phyloP scores from a whole-genome alignment of 2,113 vertebrate species.

The Alligator sinensis region DNA sequence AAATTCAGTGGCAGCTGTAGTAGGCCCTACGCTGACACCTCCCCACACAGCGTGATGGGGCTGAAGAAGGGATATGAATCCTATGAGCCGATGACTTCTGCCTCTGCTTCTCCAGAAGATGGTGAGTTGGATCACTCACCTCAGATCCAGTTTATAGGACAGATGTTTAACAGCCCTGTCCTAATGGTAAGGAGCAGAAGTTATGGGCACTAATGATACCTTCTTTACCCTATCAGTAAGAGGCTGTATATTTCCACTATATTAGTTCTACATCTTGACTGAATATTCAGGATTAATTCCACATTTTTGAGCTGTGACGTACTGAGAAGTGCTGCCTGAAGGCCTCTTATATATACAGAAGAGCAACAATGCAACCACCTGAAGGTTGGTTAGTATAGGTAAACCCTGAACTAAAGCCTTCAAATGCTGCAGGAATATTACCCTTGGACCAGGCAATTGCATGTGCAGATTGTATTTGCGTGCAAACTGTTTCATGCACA shows the following conservation, averaged over 20 bases:
- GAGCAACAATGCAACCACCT: neutral
- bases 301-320: neutral
- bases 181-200: neutral
- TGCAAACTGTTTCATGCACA: conserved; percentile 33
- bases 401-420: neutral
- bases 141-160: no score
- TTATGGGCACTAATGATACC: neutral
- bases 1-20: no score
- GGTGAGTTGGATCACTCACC: no score
- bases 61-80: no score
- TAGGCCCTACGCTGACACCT: no score
- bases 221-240: neutral
- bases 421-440: neutral
- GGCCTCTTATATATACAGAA: neutral
- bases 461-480: conserved; percentile 3
- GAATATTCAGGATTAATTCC: neutral
- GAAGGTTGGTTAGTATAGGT: neutral
- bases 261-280: neutral
- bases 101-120: no score
- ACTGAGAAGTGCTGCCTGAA: neutral
- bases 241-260: neutral
- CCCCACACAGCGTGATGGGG: no score
- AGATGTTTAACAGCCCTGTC: neutral
- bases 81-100: no score
- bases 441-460: neutral